These are phyloP conservation scores for Recurvirostra avosetta DNA, from an alignment of 2,113 vertebrate genomes.

Conservation along the genomic window DNA sequence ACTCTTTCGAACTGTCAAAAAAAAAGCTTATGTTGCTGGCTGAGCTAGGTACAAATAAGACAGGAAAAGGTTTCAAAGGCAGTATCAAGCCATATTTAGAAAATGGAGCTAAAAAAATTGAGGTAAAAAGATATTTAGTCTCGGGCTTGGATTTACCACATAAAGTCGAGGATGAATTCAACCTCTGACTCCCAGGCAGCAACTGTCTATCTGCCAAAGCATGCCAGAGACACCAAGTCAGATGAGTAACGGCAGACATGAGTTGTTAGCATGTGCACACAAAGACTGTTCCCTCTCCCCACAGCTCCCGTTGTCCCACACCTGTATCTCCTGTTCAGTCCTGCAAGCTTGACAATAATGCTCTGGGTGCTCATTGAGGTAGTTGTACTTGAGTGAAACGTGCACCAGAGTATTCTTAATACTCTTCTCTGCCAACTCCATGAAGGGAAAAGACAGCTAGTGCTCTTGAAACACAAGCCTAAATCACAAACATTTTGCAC, in stretches of 20 bases:
- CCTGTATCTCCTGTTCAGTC: background rate
- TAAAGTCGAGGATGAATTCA: background rate
- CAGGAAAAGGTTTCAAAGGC: background rate
- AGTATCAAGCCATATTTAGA: background rate
- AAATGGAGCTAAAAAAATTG: background rate
- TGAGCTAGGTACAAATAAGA: background rate
- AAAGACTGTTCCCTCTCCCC: background rate
- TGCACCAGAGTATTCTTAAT: background rate
- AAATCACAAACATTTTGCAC: background rate
- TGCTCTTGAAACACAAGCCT: background rate
- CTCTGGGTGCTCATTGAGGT: background rate
- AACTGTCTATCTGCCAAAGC: background rate
- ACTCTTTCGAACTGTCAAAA: background rate
- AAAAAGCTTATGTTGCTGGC: background rate
- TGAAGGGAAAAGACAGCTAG: background rate
- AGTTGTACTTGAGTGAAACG: background rate
- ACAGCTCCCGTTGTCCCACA: background rate
- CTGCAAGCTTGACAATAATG: background rate
- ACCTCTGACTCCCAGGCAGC: background rate
- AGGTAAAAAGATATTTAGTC: background rate
- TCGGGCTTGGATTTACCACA: background rate
- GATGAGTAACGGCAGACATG: background rate
- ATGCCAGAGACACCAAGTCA: background rate
- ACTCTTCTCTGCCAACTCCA: background rate
- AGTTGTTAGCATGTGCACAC: too few species aligned